Base-by-base conservation (phyloP, 2,113 vertebrate genomes). In the Brachypodius melanocephalos region DNA sequence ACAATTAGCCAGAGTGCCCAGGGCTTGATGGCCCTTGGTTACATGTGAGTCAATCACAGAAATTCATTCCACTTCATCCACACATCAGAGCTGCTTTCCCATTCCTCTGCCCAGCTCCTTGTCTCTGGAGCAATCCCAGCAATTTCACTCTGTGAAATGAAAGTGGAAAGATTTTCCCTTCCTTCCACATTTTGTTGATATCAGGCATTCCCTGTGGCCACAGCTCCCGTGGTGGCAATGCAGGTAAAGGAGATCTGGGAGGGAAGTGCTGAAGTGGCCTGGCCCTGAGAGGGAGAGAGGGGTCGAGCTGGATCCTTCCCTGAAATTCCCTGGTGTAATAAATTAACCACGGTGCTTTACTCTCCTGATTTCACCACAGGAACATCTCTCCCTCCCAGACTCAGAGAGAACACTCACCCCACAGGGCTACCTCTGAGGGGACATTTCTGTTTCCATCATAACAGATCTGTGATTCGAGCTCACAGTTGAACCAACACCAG, bases 1-100 rank as follows among this genome's bases (percentile, higher is more conserved):
- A 93, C 95, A 97, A 97, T 97, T 97, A 98, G 93, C 42, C 77
- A 61, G 32, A 74, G 69, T 0, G 28, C 91, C 46, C 68, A 76
- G 82, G 85, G 91, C 74, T 89, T 76, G 63, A 69, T 83, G 68
- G 71, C 26, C 65, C 69, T 69, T 32, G 42, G 52, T 91, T 96
- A 67, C 12, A 8, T 24, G 55, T 69, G 52, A 90, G 77, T 92
- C 88, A 94, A n/a, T 96, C 83, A 90, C 90, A 67, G 79, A 42
- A 83, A 94, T 93, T 96, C 93, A 87, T 46, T 6, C 18, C 18
- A 15, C 85, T 75, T 90, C 58, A 63, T 66, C 71, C 74, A 55
- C 73, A 67, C 25, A 28, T 17, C 26, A 22, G 80, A 36, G 20
- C 68, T 65, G 51, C 14, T 75, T 67, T 29, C 62, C 34, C 58